Conservation (phyloP, 2,797 vertebrate genomes). For the Danio aesculapii region DNA sequence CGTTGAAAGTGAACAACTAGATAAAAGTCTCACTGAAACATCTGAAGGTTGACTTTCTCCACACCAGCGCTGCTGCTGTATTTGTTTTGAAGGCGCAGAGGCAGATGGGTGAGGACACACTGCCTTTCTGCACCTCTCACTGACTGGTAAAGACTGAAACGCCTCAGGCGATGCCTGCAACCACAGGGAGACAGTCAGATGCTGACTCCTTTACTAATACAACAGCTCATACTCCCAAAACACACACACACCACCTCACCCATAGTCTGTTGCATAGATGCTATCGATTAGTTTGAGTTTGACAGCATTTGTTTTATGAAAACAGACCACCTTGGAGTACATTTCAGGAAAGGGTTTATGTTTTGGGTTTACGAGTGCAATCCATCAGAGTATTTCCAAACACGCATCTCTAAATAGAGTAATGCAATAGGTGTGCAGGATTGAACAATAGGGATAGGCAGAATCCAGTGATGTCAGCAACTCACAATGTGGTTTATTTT, state of each 20-base stretch:
- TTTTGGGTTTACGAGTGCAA: background rate
- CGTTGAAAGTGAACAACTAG: conserved; percentile 10
- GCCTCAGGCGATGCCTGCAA: conserved; percentile 50
- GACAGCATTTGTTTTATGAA: conserved; percentile 19
- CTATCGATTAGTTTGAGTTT: conserved; percentile 41
- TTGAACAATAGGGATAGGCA: background rate
- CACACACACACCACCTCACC: background rate
- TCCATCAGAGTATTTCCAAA: background rate
- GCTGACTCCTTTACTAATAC: conserved; percentile 31
- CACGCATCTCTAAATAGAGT: background rate
- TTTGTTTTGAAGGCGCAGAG: conserved; percentile 5
- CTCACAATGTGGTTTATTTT: background rate
- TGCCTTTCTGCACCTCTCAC: conserved; percentile 30
- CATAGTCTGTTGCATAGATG: background rate
- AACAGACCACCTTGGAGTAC: background rate
- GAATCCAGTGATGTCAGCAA: background rate
- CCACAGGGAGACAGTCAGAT: conserved; percentile 44
- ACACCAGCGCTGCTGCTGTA: background rate
- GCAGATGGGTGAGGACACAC: conserved; percentile 30
- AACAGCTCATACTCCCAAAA: conserved; percentile 33
- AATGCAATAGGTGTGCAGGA: background rate
- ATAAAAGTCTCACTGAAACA: background rate
- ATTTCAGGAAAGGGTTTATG: background rate
- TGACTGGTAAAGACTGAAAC: conserved; percentile 34
- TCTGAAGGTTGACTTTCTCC: conserved; percentile 15